A percentile compares a stretch with the other conserved stretches of the same genome.
Evolutionary conservation across 2,113 vertebrate species (phyloP).

Genomic region (Motacilla alba): DNA sequence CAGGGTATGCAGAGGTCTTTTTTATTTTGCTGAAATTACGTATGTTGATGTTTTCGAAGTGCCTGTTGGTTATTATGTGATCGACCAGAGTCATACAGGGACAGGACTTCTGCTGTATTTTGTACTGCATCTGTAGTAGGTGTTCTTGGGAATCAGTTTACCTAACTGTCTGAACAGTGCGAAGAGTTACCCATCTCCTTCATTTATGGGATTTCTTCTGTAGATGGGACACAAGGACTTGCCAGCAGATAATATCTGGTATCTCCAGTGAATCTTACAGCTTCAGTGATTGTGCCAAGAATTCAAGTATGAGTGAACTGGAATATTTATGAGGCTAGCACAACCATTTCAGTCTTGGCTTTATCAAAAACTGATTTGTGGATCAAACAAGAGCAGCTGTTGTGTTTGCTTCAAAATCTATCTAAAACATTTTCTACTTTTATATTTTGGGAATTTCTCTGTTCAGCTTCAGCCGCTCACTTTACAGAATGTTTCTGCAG

Average conservation of each 20-base stretch:
- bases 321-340: background rate
- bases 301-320: background rate
- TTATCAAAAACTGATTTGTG: conserved; percentile 33
- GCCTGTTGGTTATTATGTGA: background rate
- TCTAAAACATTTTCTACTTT: background rate
- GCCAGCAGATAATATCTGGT: background rate
- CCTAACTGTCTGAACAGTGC: background rate
- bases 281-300: background rate
- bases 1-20: background rate
- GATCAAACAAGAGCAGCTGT: conserved; percentile 36
- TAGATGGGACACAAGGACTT: background rate
- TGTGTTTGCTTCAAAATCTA: background rate
- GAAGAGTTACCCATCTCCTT: background rate
- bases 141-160: background rate
- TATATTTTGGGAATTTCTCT: background rate
- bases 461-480: background rate
- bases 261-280: background rate
- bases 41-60: background rate
- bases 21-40: background rate
- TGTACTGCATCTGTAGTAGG: background rate
- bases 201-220: conserved; percentile 19
- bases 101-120: background rate
- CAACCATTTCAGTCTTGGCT: background rate
- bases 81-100: background rate
- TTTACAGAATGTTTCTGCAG: background rate